A percentile compares a stretch with the other conserved stretches of the same genome.
Evolutionary conservation across 2,113 vertebrate species (phyloP).

Genomic region (Ranitomeya imitator): DNA sequence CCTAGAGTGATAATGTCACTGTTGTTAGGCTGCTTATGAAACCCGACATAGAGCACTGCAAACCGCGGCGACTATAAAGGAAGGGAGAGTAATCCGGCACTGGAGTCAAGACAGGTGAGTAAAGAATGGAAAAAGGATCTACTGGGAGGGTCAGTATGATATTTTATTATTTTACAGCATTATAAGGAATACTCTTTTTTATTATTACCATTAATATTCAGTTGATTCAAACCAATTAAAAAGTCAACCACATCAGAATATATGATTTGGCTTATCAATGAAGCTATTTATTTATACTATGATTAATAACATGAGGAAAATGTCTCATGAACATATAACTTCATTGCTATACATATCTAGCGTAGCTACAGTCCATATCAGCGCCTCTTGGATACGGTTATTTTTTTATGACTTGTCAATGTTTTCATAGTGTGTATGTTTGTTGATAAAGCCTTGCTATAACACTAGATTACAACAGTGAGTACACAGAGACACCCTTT

Average conservation of each 20-base stretch:
- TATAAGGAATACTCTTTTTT: no score
- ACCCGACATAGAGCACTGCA: no score
- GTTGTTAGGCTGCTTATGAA: no score
- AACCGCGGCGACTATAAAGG: no score
- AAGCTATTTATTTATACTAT: not conserved
- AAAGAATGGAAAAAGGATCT: no score
- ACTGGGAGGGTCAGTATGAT: no score
- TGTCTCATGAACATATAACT: not conserved
- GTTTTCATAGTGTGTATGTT: conserved; percentile 33
- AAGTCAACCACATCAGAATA: not conserved
- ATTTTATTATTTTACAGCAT: no score
- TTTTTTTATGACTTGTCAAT: conserved; percentile 36
- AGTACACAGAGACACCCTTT: conserved; percentile 40
- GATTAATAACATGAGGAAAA: not conserved
- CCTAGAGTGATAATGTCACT: no score
- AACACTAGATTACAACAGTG: conserved; percentile 32
- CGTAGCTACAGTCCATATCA: not conserved
- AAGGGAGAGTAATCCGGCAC: no score
- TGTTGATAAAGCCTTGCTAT: conserved; percentile 31
- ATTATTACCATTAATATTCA: no score
- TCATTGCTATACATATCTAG: not conserved
- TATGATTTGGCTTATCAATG: not conserved
- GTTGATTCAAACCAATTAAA: not conserved
- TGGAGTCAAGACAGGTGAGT: no score
- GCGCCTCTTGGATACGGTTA: conserved; percentile 4